These are phyloP conservation scores for Sesia bembeciformis DNA, from an alignment of 2,888 invertebrate species.

Conservation along the genomic window DNA sequence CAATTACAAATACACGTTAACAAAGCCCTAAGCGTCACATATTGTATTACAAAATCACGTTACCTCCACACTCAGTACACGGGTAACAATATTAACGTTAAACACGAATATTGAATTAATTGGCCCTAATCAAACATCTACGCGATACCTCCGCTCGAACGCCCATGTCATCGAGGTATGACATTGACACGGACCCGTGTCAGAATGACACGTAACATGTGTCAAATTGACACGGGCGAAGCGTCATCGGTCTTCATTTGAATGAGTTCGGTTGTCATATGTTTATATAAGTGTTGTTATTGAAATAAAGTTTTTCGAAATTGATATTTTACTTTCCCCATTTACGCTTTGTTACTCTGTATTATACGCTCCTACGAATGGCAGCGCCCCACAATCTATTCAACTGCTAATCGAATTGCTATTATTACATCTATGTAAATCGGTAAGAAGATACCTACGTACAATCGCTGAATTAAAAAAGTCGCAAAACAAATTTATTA, in stretches of 20 bases:
- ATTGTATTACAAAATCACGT: too few relatives aligned
- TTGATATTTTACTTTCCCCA: too few relatives aligned
- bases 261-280: constrained; percentile 5
- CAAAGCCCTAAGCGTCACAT: too few relatives aligned
- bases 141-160: constrained; percentile 1
- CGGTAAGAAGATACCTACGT: too few relatives aligned
- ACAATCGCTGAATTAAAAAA: too few relatives aligned
- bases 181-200: constrained; percentile 7
- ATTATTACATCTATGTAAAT: too few relatives aligned
- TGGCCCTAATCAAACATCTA: constrained; percentile 4
- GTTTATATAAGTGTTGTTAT: background rate
- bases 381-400: too few relatives aligned
- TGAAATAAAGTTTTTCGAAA: background rate
- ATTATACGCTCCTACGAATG: too few relatives aligned
- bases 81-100: background rate
- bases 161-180: constrained; percentile 8
- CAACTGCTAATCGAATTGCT: too few relatives aligned
- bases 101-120: constrained; percentile 15
- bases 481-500: too few relatives aligned
- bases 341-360: too few relatives aligned
- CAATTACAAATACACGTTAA: too few relatives aligned
- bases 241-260: constrained; percentile 11
- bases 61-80: background rate
- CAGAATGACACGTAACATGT: constrained; percentile 3
- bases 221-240: constrained; percentile 10